These are phyloP conservation scores for Ametastegia equiseti DNA, from an alignment of 2,888 invertebrate species.

Conservation along the genomic window DNA sequence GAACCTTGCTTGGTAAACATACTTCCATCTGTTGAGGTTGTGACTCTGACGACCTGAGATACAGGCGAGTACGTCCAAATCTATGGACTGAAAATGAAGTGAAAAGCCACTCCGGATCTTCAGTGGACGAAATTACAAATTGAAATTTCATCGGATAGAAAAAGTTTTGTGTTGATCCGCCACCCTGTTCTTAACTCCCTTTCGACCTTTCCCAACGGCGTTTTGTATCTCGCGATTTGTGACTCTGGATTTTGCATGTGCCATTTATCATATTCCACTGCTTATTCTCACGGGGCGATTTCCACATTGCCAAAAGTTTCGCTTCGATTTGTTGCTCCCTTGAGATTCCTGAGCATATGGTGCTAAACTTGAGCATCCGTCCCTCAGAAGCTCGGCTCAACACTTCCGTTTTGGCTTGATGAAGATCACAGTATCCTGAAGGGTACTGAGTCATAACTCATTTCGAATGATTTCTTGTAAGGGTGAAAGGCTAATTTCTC, in stretches of 20 bases:
- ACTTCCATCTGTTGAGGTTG: background rate
- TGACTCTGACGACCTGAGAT: background rate
- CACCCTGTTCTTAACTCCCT: background rate
- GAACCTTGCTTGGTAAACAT: no score
- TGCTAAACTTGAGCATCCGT: background rate
- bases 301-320: background rate
- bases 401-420: background rate
- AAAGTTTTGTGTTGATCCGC: no score
- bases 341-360: background rate
- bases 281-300: background rate
- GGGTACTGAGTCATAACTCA: background rate
- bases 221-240: background rate
- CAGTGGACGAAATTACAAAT: no score
- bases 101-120: no score
- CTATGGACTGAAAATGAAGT: no score
- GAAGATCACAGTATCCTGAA: background rate
- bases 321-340: background rate
- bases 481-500: background rate
- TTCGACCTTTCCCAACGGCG: background rate
- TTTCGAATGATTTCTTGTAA: background rate
- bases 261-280: background rate
- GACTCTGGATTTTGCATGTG: background rate
- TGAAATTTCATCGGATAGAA: no score
- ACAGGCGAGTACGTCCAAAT: no score
- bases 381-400: slow-evolving; percentile 10